Evolutionary conservation across 2,888 invertebrate species (phyloP), one percentile per base, ranked within the genome.

Genomic region (Lithophane leautieri): DNA sequence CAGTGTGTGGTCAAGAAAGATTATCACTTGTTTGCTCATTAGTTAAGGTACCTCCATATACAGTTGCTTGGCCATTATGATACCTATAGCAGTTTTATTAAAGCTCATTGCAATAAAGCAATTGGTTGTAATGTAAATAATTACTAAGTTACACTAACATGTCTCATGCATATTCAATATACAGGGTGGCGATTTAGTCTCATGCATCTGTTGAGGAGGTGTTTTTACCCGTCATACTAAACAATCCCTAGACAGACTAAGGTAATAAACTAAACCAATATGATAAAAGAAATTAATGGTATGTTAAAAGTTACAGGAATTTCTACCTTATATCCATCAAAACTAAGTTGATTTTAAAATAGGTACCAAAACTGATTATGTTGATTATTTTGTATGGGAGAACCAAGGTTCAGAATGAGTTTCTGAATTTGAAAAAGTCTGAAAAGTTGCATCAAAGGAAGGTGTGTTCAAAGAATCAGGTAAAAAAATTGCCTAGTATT

Each of bases 261-360:
- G n/a, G n/a, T n/a, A n/a, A n/a, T n/a, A n/a, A 11, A 52, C 40
- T 58, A 28, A n/a, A 1, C 8, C 25, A 40, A 8, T 25, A 19
- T 56, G 2, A 40, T 28, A 61, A 28, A 61, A 11, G 1, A 50
- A 50, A 65, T 14, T 60, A 8, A 47, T n/a, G n/a, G 11, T 28
- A 34, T 19, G 12, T 4, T 47, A n/a, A 66, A 66, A 34, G 12
- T 34, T 34, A 62, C 16, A 47, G 0, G 12, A 69, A 34, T 44
- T 6, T 52, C 19, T 44, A 44, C 28, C 42, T 52, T 73, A 60
- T 16, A 0, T 0, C 2, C 8, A 19, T 47, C 11, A 3, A 8
- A 4, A 50, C 0, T 22, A n/a, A 61, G 52, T 34, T 62, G 19
- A 44, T 61, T 73, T 44, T 52, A 52, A 16, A 65, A 42, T 75